phyloP scores from a whole-genome alignment of 2,888 invertebrate genomes.

The Emmelina monodactyla region DNA sequence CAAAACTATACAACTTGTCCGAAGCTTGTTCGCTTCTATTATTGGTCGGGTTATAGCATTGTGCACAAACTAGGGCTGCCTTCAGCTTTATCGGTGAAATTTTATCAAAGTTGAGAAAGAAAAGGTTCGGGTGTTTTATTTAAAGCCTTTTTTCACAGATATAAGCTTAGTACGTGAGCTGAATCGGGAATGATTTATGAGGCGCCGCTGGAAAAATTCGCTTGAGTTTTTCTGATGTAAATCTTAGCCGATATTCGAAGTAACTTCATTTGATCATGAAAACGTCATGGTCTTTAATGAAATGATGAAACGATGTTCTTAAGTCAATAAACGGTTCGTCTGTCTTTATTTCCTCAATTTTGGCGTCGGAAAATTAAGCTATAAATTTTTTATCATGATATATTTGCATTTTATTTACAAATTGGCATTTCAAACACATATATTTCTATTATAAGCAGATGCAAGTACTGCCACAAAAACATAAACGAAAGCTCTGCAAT shows the following conservation, averaged over 20 bases:
- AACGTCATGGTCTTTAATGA: background rate
- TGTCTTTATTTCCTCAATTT: too few relatives aligned
- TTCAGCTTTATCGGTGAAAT: background rate
- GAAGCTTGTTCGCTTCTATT: background rate
- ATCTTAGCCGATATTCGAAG: background rate
- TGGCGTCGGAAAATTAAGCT: too few relatives aligned
- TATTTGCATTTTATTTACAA: too few relatives aligned
- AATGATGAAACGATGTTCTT: too few relatives aligned
- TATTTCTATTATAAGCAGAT: too few relatives aligned
- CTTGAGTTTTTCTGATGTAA: background rate
- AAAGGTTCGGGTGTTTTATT: background rate
- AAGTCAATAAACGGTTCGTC: too few relatives aligned
- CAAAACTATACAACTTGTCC: conserved; percentile 11
- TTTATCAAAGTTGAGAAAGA: conserved; percentile 1
- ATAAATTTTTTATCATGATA: too few relatives aligned
- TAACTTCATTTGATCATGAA: background rate
- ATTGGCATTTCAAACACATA: too few relatives aligned
- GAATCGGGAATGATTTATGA: background rate
- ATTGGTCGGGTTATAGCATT: background rate
- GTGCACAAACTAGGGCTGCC: background rate
- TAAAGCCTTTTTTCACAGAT: conserved; percentile 1
- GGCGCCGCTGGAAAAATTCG: background rate
- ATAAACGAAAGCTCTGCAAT: too few relatives aligned
- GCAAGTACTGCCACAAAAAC: too few relatives aligned
- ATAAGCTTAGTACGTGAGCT: background rate